Conservation (phyloP, 2,888 invertebrate genomes). For the Limenitis camilla region DNA sequence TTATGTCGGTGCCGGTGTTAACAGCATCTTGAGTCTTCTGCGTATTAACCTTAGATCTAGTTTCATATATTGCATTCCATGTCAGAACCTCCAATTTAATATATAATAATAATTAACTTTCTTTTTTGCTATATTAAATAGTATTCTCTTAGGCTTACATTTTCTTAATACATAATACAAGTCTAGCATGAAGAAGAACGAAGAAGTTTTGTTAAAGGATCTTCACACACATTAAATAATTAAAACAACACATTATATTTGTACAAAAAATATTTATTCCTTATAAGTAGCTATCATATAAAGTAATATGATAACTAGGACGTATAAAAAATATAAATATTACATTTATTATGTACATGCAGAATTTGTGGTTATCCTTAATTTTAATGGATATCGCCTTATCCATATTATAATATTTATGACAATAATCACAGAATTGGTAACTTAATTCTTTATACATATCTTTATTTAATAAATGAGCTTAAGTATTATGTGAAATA, state of each 20-base stretch:
- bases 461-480: neutral
- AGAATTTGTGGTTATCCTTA: neutral
- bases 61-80: too few species aligned
- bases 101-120: too few species aligned
- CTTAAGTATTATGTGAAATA: neutral
- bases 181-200: too few species aligned
- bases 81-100: too few species aligned
- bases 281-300: slow-evolving; percentile 2
- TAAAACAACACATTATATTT: neutral
- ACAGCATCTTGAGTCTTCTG: too few species aligned
- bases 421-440: slow-evolving; percentile 27
- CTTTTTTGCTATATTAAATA: too few species aligned
- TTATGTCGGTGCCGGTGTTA: too few species aligned
- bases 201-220: too few species aligned
- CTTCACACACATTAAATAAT: neutral
- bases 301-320: slow-evolving; percentile 10
- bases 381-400: neutral
- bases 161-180: too few species aligned
- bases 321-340: slow-evolving; percentile 9
- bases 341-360: too few species aligned
- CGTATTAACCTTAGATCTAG: too few species aligned
- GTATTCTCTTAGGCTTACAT: too few species aligned
- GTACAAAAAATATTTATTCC: slow-evolving; percentile 11
- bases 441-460: slow-evolving; percentile 18
- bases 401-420: neutral